phyloP scores from a whole-genome alignment of 2,113 vertebrate species.

The Clarias macrocephalus region DNA sequence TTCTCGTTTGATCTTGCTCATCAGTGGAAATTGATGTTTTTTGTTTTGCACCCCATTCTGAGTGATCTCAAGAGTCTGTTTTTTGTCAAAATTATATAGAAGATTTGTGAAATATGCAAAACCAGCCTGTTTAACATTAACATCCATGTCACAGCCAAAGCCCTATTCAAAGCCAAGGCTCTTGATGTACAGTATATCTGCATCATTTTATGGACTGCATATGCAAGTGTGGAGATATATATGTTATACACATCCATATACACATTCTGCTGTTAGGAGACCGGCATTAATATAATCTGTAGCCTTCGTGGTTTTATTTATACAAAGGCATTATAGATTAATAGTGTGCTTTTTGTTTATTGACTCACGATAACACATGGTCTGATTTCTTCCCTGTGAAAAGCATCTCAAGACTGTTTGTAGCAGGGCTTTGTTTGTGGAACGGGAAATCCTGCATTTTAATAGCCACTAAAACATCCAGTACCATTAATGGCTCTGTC shows the following conservation, averaged over 20 bases:
- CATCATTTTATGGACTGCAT: background rate
- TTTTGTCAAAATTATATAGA: background rate
- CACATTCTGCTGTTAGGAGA: background rate
- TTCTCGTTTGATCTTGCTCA: background rate
- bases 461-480: background rate
- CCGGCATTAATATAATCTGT: background rate
- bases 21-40: background rate
- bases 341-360: background rate
- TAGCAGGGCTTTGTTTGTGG: slow-evolving; percentile 7
- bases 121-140: background rate
- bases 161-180: background rate
- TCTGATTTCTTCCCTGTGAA: background rate
- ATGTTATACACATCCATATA: background rate
- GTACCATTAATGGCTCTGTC: background rate
- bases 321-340: background rate
- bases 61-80: background rate
- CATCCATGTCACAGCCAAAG: background rate
- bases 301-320: background rate
- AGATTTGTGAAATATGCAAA: background rate
- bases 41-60: background rate
- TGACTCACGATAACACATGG: background rate
- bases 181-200: background rate
- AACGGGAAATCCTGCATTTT: background rate
- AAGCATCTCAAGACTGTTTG: background rate
- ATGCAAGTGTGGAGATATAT: background rate